These are phyloP conservation scores for Drosophila hamatofila DNA, from an alignment of 2,888 invertebrate genomes.

Conservation along the genomic window DNA sequence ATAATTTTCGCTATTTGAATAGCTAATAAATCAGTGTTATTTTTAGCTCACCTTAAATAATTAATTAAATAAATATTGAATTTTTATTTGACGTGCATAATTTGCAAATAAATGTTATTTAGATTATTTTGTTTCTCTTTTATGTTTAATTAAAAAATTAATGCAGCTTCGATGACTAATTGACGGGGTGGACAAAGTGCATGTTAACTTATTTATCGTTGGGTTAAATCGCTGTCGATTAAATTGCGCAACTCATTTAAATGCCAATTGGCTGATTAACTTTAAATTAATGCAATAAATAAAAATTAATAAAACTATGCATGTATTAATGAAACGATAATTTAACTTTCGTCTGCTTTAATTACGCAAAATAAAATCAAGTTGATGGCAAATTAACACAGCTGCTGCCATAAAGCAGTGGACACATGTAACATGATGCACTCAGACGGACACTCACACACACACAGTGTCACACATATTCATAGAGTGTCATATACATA, in stretches of 20 bases:
- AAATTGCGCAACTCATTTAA: conserved; percentile 10
- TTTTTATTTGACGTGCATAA: background rate
- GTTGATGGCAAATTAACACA: conserved; percentile 20
- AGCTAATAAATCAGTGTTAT: background rate
- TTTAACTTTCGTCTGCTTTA: background rate
- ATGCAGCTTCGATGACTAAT: background rate
- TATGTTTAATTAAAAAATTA: background rate
- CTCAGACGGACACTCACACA: background rate
- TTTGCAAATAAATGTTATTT: background rate
- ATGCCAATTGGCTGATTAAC: conserved; percentile 22
- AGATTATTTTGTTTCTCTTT: background rate
- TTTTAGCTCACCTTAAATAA: background rate
- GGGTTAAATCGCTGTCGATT: conserved; percentile 21
- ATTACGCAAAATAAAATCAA: conserved; percentile 22
- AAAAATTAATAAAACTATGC: conserved; percentile 2
- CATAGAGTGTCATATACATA: too few species aligned
- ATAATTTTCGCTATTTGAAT: background rate
- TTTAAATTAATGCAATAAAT: conserved; percentile 17
- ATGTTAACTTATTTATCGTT: conserved; percentile 8
- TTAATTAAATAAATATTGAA: background rate
- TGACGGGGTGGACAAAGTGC: background rate
- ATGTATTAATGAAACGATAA: background rate
- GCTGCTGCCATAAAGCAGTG: conserved; percentile 16
- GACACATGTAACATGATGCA: background rate
- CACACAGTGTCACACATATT: background rate